Conservation (phyloP, 2,888 invertebrate species). For the Diplolepis rosae region DNA sequence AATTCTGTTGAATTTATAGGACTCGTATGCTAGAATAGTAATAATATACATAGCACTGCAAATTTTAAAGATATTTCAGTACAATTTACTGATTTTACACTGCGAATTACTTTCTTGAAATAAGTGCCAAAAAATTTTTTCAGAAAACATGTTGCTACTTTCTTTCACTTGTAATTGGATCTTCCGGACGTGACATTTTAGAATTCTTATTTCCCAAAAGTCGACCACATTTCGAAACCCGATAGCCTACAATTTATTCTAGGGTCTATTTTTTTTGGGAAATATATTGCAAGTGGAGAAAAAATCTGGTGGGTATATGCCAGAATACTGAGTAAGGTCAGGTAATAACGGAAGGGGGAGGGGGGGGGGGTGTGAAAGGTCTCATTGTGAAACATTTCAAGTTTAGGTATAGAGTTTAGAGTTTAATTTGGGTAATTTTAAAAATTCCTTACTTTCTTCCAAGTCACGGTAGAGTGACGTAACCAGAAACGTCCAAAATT, state of each 20-base stretch:
- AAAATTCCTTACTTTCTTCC: not conserved
- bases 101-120: not conserved
- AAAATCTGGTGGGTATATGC: not conserved
- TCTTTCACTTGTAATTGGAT: not conserved
- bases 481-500: not conserved
- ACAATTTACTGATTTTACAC: not conserved
- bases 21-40: no score
- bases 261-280: slow-evolving; percentile 3
- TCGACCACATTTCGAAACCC: slow-evolving; percentile 12
- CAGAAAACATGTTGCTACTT: not conserved
- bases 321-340: slow-evolving; percentile 10
- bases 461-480: not conserved
- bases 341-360: not conserved
- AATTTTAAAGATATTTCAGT: no score
- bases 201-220: not conserved
- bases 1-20: no score
- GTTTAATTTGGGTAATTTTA: not conserved
- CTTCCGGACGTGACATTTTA: slow-evolving; percentile 7
- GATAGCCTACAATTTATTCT: slow-evolving; percentile 3
- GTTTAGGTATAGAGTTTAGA: not conserved
- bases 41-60: no score
- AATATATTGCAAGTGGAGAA: slow-evolving; percentile 10
- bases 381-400: not conserved
- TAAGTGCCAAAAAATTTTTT: not conserved
- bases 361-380: not conserved